Percentiles rank a stretch among this genome's conserved stretches.
phyloP scores from a whole-genome alignment of 2,113 vertebrate species.

The Ameiurus melas region DNA sequence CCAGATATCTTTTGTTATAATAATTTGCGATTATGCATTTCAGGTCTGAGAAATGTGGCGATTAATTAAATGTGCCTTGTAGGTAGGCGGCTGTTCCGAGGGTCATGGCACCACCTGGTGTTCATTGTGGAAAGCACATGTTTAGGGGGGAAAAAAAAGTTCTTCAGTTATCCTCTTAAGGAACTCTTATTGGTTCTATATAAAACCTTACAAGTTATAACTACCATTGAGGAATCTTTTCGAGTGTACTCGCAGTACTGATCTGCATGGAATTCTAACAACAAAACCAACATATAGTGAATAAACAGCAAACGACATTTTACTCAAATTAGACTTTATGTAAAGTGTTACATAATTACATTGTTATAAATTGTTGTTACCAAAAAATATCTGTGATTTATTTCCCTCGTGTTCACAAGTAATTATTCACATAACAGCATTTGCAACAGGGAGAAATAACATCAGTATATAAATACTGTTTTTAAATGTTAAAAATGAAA shows the following conservation, averaged over 20 bases:
- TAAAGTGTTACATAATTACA: constrained; percentile 15
- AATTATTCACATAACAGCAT: background rate
- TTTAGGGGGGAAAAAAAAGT: background rate
- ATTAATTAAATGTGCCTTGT: background rate
- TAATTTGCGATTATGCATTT: constrained; percentile 6
- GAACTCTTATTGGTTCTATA: background rate
- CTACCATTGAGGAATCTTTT: background rate
- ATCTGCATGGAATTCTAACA: background rate
- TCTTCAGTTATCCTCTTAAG: background rate
- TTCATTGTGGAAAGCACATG: background rate
- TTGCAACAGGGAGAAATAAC: background rate
- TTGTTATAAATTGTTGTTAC: background rate
- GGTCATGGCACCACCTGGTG: constrained; percentile 37
- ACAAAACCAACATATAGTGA: background rate
- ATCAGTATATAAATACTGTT: background rate
- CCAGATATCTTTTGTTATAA: background rate
- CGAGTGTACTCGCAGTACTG: background rate
- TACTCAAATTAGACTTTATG: constrained; percentile 45
- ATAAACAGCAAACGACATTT: background rate
- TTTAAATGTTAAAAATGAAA: background rate
- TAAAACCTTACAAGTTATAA: background rate
- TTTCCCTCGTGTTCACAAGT: background rate
- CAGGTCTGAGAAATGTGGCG: background rate
- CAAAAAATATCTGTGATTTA: background rate
- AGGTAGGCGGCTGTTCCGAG: background rate